Percentiles rank a stretch among this genome's conserved stretches.
Evolutionary conservation across 2,888 invertebrate genomes (phyloP).

Genomic region (Gnatocerus cornutus): DNA sequence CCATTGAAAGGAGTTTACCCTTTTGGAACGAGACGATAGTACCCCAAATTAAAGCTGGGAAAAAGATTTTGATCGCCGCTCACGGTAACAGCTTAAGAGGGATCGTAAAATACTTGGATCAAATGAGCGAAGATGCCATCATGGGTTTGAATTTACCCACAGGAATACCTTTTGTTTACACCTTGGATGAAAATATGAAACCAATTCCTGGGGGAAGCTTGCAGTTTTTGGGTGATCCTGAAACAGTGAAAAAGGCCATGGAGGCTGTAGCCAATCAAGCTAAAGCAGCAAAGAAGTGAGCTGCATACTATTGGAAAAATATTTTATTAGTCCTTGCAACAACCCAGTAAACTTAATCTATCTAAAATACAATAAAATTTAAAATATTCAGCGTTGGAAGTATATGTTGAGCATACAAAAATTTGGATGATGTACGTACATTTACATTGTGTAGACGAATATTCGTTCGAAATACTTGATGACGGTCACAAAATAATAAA

Average conservation of each 20-base stretch:
- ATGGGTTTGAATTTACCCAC: constrained; percentile 78
- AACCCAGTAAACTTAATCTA: constrained; percentile 54
- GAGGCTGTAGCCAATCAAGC: constrained; percentile 85
- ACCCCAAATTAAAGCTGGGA: constrained; percentile 84
- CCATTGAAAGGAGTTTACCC: constrained; percentile 87
- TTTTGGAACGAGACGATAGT: constrained; percentile 91
- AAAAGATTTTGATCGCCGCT: constrained; percentile 86
- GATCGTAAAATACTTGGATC: constrained; percentile 89
- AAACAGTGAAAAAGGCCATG: constrained; percentile 84
- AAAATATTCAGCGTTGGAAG: constrained; percentile 28
- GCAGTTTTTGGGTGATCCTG: constrained; percentile 85
- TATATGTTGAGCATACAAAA: constrained; percentile 46
- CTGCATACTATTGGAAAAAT: constrained; percentile 41
- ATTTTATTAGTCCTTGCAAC: constrained; percentile 57
- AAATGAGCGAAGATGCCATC: constrained; percentile 75
- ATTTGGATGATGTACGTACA: constrained; percentile 28
- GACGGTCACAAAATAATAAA: constrained; percentile 31
- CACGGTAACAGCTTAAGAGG: constrained; percentile 91
- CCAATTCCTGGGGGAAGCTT: constrained; percentile 77
- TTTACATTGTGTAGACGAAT: constrained; percentile 7
- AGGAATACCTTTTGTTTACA: constrained; percentile 80
- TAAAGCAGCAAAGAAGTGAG: constrained; percentile 75
- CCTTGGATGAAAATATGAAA: constrained; percentile 80
- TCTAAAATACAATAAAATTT: constrained; percentile 39
- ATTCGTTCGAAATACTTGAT: constrained; percentile 13